phyloP scores from a whole-genome alignment of 1,140 invertebrate genomes.

The Aporrectodea caliginosa region DNA sequence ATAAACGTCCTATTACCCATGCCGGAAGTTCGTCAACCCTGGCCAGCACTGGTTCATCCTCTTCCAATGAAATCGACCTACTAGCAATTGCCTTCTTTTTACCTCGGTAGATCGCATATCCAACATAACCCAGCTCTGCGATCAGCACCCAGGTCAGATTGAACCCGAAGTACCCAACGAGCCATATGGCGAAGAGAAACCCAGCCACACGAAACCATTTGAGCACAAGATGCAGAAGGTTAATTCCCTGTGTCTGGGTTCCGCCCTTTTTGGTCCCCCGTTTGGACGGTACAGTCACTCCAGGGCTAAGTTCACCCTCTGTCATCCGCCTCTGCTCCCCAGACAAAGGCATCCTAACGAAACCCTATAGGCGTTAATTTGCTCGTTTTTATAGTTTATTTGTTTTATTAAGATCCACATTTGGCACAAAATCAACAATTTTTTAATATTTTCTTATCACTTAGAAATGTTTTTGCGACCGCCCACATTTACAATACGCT shows the following conservation, averaged over 20 bases:
- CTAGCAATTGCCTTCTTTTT: constrained; percentile 14
- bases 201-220: constrained; percentile 32
- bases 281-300: not conserved
- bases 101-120: constrained; percentile 26
- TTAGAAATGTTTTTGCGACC: too few relatives aligned
- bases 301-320: too few relatives aligned
- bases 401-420: too few relatives aligned
- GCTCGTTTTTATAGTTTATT: too few relatives aligned
- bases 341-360: too few relatives aligned
- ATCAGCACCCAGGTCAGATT: constrained; percentile 37
- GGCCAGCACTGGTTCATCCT: constrained; percentile 35
- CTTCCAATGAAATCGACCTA: constrained; percentile 19
- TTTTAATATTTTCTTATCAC: too few relatives aligned
- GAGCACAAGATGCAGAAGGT: constrained; percentile 28
- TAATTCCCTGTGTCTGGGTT: constrained; percentile 16
- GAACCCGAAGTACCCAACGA: constrained; percentile 36
- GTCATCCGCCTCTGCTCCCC: too few relatives aligned
- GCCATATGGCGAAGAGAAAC: constrained; percentile 26
- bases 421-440: too few relatives aligned
- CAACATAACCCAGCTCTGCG: constrained; percentile 32
- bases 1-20: constrained; percentile 33
- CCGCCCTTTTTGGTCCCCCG: not conserved
- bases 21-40: constrained; percentile 37
- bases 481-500: too few relatives aligned
- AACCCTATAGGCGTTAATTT: too few relatives aligned